Conservation (phyloP, 2,113 vertebrate species). For the Carassius gibelio region DNA sequence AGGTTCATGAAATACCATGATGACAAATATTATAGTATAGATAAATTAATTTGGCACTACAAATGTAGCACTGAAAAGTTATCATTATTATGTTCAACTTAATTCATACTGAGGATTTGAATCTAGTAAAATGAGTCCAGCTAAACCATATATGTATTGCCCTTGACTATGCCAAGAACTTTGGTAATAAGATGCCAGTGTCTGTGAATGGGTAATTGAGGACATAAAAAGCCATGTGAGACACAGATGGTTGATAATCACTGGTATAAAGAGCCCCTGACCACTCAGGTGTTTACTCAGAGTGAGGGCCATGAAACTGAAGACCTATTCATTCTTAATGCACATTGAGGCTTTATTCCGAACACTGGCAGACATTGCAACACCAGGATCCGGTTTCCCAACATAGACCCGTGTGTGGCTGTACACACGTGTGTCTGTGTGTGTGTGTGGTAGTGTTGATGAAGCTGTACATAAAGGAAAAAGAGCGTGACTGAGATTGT, state of each 20-base stretch:
- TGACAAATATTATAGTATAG: neutral
- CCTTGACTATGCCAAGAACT: conserved; percentile 34
- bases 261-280: conserved; percentile 42
- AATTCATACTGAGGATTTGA: neutral
- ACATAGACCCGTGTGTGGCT: conserved; percentile 16
- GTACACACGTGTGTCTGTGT: conserved; percentile 26
- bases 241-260: conserved; percentile 49
- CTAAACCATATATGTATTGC: conserved; percentile 15
- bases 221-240: conserved; percentile 53
- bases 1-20: neutral
- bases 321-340: conserved; percentile 58
- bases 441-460: conserved; percentile 16
- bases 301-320: conserved; percentile 56
- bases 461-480: conserved; percentile 32
- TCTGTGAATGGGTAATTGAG: conserved; percentile 50
- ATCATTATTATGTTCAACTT: neutral
- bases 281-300: conserved; percentile 49
- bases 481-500: conserved; percentile 28
- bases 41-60: neutral
- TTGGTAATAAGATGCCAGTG: conserved; percentile 44
- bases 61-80: neutral
- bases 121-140: neutral
- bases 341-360: conserved; percentile 42
- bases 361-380: conserved; percentile 21
- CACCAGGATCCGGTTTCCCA: conserved; percentile 46